Evolutionary conservation across 2,797 vertebrate genomes (phyloP), one percentile per base, ranked within the genome.

Genomic region (Catharus ustulatus): DNA sequence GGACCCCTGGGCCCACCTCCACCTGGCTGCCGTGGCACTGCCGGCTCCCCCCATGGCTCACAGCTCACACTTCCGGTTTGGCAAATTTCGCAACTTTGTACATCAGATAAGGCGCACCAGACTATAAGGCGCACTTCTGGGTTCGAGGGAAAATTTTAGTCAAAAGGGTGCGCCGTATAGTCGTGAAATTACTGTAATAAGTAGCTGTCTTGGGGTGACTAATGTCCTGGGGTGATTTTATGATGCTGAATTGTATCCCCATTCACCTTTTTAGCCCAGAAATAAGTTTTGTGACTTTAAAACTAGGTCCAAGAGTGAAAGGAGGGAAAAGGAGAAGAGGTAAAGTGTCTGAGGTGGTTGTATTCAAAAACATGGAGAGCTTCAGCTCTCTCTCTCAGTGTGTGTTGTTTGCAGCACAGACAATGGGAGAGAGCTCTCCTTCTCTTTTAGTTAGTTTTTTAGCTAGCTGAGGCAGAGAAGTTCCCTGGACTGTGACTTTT

Each of bases 251-350:
- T 34, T 52, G 7, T 29, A 63, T 15, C 38, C 19, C 32, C 38
- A 23, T 63, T 63, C 6, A 12, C 42, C 38, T 76, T 15, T 34
- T 29, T 29, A 43, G 30, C 46, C 36, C 20, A 52, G 48, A 62
- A 63, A 62, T 29, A 76, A 63, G 38, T 34, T 63, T 42, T 52
- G 34, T 27, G 18, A 24, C 38, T 52, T 77, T 77, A 34, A 43
- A 52, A 76, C 19, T 15, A 18, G 36, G 22, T 62, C 58, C 15
- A 8, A 51, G 32, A 29, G 24, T 8, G 12, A 63, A 52, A 24
- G 4, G 5, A 6, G 12, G 23, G 38, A 18, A 13, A 27, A n/a
- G 11, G 34, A 49, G 36, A 40, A 40, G 72, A 0, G 0, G 17
- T 21, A 45, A 34, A 48, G 38, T 40, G 17, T 42, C 36, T 49